These are phyloP conservation scores for Neofelis nebulosa DNA, from an alignment of 2,113 vertebrate genomes.

Conservation along the genomic window DNA sequence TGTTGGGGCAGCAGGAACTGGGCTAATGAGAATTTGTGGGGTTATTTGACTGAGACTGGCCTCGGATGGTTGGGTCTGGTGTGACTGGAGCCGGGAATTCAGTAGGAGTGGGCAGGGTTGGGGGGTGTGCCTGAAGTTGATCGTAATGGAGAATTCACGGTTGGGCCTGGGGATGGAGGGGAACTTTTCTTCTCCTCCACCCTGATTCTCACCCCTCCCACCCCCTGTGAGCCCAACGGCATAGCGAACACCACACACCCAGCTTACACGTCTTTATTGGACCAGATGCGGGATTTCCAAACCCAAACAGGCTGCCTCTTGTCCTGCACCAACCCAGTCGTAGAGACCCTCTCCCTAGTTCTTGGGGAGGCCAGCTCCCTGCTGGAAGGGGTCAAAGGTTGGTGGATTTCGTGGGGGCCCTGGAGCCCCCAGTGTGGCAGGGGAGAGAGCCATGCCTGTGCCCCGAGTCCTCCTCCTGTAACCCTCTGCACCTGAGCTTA, in stretches of 20 bases:
- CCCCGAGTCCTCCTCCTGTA: neutral
- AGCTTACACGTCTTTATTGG: constrained; percentile 64
- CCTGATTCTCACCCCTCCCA: neutral
- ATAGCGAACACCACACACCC: neutral
- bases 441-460: neutral
- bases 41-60: neutral
- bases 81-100: neutral
- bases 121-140: neutral
- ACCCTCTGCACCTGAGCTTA: neutral
- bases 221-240: neutral
- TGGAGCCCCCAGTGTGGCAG: neutral
- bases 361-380: constrained; percentile 63
- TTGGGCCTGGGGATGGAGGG: no score
- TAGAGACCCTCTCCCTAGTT: neutral
- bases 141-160: neutral
- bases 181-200: neutral
- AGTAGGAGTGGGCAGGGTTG: neutral
- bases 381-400: neutral
- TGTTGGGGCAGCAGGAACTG: neutral
- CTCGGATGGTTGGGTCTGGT: neutral
- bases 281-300: neutral
- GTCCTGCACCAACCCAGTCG: neutral
- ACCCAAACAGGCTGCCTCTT: neutral
- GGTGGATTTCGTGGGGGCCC: neutral
- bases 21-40: neutral